phyloP scores from a whole-genome alignment of 2,113 vertebrate genomes.

The Dromaius novaehollandiae region DNA sequence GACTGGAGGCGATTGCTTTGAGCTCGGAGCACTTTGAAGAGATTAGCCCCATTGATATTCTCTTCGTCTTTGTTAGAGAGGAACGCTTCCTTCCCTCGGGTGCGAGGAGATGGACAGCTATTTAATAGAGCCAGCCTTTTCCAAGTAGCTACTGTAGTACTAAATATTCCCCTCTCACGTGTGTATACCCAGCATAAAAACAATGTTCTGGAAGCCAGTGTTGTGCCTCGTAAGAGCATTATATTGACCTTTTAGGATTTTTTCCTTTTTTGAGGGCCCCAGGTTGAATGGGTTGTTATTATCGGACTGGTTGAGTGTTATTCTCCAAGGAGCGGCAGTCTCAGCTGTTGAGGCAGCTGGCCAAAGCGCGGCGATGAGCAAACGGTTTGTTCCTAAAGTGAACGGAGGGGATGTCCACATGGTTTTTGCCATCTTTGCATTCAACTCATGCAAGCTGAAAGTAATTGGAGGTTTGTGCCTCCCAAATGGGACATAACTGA shows the following conservation, averaged over 20 bases:
- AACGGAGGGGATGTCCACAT: neutral
- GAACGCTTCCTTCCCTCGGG: slow-evolving; percentile 67
- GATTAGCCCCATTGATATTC: slow-evolving; percentile 78
- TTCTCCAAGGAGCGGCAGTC: slow-evolving; percentile 45
- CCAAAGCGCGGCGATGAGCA: slow-evolving; percentile 36
- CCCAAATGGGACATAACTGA: neutral
- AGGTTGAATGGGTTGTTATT: slow-evolving; percentile 10
- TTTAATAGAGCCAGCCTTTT: slow-evolving; percentile 73
- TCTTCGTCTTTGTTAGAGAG: slow-evolving; percentile 65
- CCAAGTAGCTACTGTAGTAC: slow-evolving; percentile 36
- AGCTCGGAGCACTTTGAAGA: slow-evolving; percentile 71
- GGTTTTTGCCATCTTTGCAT: slow-evolving; percentile 42
- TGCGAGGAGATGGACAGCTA: slow-evolving; percentile 65
- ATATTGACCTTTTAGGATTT: neutral
- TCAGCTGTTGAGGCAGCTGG: slow-evolving; percentile 25
- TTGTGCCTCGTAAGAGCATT: slow-evolving; percentile 10
- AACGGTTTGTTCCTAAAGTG: slow-evolving; percentile 54
- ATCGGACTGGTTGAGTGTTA: slow-evolving; percentile 50
- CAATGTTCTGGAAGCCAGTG: neutral
- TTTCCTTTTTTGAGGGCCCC: slow-evolving; percentile 28
- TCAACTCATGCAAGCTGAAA: slow-evolving; percentile 49
- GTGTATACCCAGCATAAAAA: slow-evolving; percentile 3
- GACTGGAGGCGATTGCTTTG: slow-evolving; percentile 71
- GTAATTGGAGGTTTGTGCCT: neutral
- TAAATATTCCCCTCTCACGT: slow-evolving; percentile 59